Conservation (phyloP, 1,140 invertebrate genomes). For the Diprion similis region DNA sequence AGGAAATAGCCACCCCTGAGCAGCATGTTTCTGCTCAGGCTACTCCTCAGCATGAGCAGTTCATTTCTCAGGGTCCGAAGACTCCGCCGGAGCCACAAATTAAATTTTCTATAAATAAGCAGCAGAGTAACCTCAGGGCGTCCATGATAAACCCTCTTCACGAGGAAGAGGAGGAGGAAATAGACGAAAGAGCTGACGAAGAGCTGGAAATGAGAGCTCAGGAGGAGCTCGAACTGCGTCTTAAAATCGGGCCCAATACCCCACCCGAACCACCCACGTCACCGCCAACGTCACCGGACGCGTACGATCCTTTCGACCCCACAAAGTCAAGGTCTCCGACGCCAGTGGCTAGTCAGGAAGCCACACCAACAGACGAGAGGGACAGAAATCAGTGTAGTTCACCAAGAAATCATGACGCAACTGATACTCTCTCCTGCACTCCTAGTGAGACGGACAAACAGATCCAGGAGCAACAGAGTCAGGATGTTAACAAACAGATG, state of each 20-base stretch:
- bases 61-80: constrained; percentile 68
- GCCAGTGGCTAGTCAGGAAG: constrained; percentile 58
- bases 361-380: constrained; percentile 46
- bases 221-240: constrained; percentile 55
- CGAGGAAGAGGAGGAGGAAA: constrained; percentile 54
- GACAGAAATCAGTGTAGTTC: constrained; percentile 39
- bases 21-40: constrained; percentile 39
- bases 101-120: constrained; percentile 71
- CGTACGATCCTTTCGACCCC: constrained; percentile 88
- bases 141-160: constrained; percentile 69
- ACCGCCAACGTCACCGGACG: constrained; percentile 73
- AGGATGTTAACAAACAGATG: constrained; percentile 37
- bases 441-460: constrained; percentile 34
- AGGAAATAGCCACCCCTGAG: constrained; percentile 44
- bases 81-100: constrained; percentile 78
- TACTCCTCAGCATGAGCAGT: constrained; percentile 53
- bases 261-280: constrained; percentile 69
- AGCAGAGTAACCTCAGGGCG: constrained; percentile 65
- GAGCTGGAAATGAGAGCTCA: constrained; percentile 57
- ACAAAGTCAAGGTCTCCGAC: constrained; percentile 79
- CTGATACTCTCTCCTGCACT: constrained; percentile 33
- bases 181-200: constrained; percentile 54
- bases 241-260: constrained; percentile 69
- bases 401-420: constrained; percentile 44
- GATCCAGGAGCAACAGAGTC: constrained; percentile 33